Percentiles rank a stretch among this genome's conserved stretches.
Conservation (phyloP, 2,113 vertebrate genomes). For the Okapia johnstoni region DNA sequence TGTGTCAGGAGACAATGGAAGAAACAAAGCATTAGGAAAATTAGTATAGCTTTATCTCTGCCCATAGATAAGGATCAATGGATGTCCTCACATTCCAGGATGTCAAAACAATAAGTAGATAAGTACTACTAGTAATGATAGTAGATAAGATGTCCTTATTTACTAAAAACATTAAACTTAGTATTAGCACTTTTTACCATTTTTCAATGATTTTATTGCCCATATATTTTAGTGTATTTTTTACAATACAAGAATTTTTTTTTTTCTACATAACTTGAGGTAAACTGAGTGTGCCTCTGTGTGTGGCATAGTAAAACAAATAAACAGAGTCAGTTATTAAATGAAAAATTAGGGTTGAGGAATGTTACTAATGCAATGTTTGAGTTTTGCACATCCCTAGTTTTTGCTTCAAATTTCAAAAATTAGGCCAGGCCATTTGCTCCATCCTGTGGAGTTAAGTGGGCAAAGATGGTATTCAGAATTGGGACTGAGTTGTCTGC, state of each 20-base stretch:
- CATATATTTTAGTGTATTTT: not conserved
- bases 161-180: not conserved
- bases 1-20: not conserved
- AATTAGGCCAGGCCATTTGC: not conserved
- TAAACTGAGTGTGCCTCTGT: not conserved
- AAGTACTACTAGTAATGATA: not conserved
- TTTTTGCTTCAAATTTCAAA: not conserved
- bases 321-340: not conserved
- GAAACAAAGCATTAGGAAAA: not conserved
- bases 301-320: not conserved
- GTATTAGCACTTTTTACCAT: not conserved
- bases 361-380: not conserved
- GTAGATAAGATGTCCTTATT: not conserved
- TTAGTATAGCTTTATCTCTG: not conserved
- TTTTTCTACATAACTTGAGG: not conserved
- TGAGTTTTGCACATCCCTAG: not conserved
- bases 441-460: not conserved
- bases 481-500: not conserved
- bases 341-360: not conserved
- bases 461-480: not conserved
- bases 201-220: not conserved
- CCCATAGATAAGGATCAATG: not conserved
- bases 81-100: not conserved
- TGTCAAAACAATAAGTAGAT: not conserved
- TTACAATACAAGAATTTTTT: not conserved